Base-by-base conservation (phyloP, 2,888 invertebrate genomes). In the Drosophila nr. fundita region DNA sequence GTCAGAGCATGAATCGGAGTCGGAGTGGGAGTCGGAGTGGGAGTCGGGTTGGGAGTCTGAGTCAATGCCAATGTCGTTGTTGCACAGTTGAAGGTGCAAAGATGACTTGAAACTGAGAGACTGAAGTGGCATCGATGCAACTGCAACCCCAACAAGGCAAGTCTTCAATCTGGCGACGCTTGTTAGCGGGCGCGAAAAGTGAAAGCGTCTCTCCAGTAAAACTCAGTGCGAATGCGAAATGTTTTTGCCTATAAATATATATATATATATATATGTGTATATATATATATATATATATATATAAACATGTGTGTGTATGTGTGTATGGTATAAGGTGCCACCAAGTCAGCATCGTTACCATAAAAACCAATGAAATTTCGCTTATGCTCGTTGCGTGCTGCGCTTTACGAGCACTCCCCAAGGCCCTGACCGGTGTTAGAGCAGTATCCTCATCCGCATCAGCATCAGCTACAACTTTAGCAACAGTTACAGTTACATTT, bases 331-430 rank as follows among this genome's bases (percentile, higher is more conserved):
- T 13, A 42, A 40, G 66, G 32, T 38, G 42, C 52, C 67, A 60
- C 29, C 48, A 42, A 45, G 61, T 38, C 68, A 45, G 21, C 45
- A 72, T 78, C 82, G 75, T 80, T 82, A 69, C 68, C 85, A 73
- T 85, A 85, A 90, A 89, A 90, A 74, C 76, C 83, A 90, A 87
- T 90, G 85, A 87, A 89, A 89, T 84, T 84, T 90, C 89, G 87
- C 80, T 87, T 84, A 89, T 79, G 76, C 73, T 66, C 62, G 67
- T 64, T 78, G 75, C 60, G 75, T 73, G 62, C 78, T 70, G 77
- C 83, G 77, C 83, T 90, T 90, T 90, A 90, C 87, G 90, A 89
- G 83, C 66, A 38, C 52, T 78, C 75, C 79, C 79, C 66, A 62
- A 72, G 64, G 73, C 36, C 60, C 65, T 58, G n/a, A n/a, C 27